Evolutionary conservation across 2,797 vertebrate species (phyloP).

Genomic region (Merluccius polli): DNA sequence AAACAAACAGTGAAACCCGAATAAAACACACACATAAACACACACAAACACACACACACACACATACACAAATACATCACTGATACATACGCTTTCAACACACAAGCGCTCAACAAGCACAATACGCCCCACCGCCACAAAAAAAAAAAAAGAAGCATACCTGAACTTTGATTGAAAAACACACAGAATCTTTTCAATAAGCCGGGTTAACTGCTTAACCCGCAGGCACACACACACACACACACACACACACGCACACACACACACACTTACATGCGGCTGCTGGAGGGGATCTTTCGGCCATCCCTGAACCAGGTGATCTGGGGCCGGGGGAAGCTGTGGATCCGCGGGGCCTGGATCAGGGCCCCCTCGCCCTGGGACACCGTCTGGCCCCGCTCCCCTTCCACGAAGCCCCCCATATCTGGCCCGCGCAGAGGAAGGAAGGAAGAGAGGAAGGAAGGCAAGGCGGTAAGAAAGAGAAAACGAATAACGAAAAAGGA

Average conservation of each 20-base stretch:
- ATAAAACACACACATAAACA: background rate
- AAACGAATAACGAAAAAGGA: too few species aligned
- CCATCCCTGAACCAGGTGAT: conserved; percentile 98
- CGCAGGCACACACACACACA: too few species aligned
- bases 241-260: background rate
- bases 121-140: background rate
- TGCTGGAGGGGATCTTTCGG: conserved; percentile 95
- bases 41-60: background rate
- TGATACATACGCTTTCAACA: too few species aligned
- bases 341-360: conserved; percentile 82
- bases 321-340: conserved; percentile 94
- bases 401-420: conserved; percentile 92
- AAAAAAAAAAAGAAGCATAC: too few species aligned
- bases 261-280: conserved; percentile 85
- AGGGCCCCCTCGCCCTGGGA: conserved; percentile 90
- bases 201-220: too few species aligned
- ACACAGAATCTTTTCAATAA: too few species aligned
- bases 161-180: too few species aligned
- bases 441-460: background rate
- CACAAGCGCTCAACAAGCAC: background rate
- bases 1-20: background rate
- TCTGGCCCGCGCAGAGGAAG: conserved; percentile 66
- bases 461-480: too few species aligned
- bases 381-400: conserved; percentile 80
- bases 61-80: background rate